Base-by-base conservation (phyloP, 2,888 invertebrate species). In the Oscheius sp. region DNA sequence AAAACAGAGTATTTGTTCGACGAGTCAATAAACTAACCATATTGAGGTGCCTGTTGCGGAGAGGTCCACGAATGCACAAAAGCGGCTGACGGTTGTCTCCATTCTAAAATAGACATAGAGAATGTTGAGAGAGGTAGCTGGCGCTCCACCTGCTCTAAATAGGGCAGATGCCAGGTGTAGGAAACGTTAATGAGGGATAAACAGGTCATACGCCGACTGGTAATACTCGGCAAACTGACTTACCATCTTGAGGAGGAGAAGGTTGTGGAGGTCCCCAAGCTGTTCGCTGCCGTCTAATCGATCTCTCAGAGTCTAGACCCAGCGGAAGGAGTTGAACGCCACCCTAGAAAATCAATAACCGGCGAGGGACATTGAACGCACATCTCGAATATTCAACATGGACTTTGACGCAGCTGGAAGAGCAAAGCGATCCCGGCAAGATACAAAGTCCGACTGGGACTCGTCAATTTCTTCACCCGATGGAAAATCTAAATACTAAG, bases 361-460 rank as follows among this genome's bases (percentile, higher is more conserved):
- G 41, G 20, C 41, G 20, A 41, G 2, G 41, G 12, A 41, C n/a
- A 41, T 41, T n/a, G n/a, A 8, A 54, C 63, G 54, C 26, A 75
- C 75, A 41, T 65, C 65, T 41, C 75, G 59, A 59, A 75, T 56
- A 51, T 75, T 75, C 67, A 75, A 70, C 75, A 75, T 75, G 17
- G 73, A 73, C 64, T 72, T 75, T 54, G 59, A 59, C 14, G 59
- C 24, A 4, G 59, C 14, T 59, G 41, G 59, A 41, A 59, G 41
- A 26, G 41, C 44, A 14, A 59, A 30, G 20, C 71, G 64, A 36
- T 71, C 66, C 57, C 73, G 68, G 44, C 69, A 71, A 1, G 75
- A 75, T 14, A 75, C 66, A 64, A 75, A 75, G 68, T 75, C 75
- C 22, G 75, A 75, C 45, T 75, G 75, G 2, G 75, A 72, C 51